Percentiles rank a stretch among this genome's conserved stretches.
phyloP scores from a whole-genome alignment of 1,140 invertebrate genomes.

The Rhopalosiphum padi region DNA sequence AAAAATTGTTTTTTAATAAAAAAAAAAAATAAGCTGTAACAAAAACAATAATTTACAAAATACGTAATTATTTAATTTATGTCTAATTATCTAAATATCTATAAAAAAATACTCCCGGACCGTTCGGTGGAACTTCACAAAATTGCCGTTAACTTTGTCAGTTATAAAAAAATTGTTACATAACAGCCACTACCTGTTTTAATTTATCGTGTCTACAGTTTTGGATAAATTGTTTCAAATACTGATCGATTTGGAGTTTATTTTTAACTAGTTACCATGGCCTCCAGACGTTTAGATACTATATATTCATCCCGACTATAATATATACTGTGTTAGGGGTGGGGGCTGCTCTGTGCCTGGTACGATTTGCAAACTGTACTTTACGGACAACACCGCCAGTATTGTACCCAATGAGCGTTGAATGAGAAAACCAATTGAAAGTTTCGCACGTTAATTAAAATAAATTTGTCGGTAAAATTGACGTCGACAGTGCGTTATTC shows the following conservation, averaged over 20 bases:
- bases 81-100: not conserved
- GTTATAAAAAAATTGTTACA: not conserved
- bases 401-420: constrained; percentile 1
- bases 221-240: not conserved
- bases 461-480: not conserved
- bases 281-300: not conserved
- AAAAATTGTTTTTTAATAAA: not conserved
- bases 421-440: constrained; percentile 32
- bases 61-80: not conserved
- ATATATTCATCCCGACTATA: constrained; percentile 34
- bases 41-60: not conserved
- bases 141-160: not conserved
- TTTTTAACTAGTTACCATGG: constrained; percentile 41
- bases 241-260: constrained; percentile 44
- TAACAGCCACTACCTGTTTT: not conserved
- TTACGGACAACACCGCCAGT: not conserved
- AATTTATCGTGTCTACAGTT: not conserved
- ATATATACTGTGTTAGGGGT: not conserved
- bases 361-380: constrained; percentile 35
- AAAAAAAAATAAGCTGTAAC: not conserved
- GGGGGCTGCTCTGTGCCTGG: constrained; percentile 40
- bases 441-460: constrained; percentile 54
- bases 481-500: not conserved
- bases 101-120: not conserved
- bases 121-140: not conserved